Evolutionary conservation across 1,140 invertebrate genomes (phyloP).

Genomic region (Achroia grisella): DNA sequence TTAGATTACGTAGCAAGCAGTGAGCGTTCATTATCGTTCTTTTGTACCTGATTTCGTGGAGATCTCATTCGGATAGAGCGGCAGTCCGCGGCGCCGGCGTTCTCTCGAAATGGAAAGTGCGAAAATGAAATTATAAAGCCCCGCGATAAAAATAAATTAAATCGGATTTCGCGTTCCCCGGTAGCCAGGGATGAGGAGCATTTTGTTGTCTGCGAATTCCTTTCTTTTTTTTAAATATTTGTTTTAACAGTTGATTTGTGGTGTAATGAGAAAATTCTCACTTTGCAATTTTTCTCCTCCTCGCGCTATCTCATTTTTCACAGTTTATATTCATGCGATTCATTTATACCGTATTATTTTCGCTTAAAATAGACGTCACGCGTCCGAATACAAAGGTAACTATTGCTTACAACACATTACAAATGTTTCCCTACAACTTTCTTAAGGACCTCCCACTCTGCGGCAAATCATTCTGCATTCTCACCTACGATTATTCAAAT

Average conservation of each 20-base stretch:
- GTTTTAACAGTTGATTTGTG: conserved; percentile 70
- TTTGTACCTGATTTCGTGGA: conserved; percentile 72
- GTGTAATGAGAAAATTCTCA: conserved; percentile 64
- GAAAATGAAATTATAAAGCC: conserved; percentile 74
- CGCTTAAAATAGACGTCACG: too few relatives aligned
- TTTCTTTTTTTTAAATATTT: conserved; percentile 69
- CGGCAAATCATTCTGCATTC: conserved; percentile 55
- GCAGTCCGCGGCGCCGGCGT: conserved; percentile 63
- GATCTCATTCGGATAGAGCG: conserved; percentile 72
- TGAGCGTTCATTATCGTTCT: conserved; percentile 73
- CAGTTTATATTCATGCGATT: conserved; percentile 4
- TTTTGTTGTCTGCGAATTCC: conserved; percentile 64
- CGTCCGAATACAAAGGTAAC: too few relatives aligned
- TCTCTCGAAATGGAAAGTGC: conserved; percentile 71
- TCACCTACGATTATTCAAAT: conserved; percentile 71
- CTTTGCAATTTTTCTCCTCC: conserved; percentile 42
- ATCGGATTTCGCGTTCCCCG: conserved; percentile 70
- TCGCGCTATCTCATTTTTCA: conserved; percentile 26
- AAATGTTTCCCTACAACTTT: conserved; percentile 1
- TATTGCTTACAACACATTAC: too few relatives aligned
- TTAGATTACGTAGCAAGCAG: conserved; percentile 72
- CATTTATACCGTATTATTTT: too few relatives aligned
- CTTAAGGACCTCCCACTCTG: conserved; percentile 7
- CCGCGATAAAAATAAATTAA: conserved; percentile 74
- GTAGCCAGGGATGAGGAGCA: conserved; percentile 61